These are phyloP conservation scores for Oreonectes daqikongensis DNA, from an alignment of 2,797 vertebrate genomes.

Conservation along the genomic window DNA sequence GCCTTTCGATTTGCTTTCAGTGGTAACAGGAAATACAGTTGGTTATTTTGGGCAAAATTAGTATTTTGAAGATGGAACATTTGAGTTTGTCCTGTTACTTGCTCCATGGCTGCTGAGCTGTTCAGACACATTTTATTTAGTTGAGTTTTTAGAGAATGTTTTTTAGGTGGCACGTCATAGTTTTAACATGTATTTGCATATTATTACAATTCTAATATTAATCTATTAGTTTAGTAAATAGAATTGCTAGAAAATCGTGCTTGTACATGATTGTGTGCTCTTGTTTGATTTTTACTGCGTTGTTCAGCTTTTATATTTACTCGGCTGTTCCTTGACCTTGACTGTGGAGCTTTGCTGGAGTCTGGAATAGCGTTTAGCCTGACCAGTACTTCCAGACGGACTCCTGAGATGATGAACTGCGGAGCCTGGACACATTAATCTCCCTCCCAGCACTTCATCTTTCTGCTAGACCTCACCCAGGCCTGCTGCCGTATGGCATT, in stretches of 20 bases:
- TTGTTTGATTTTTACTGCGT: not conserved
- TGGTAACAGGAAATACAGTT: constrained; percentile 3
- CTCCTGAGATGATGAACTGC: constrained; percentile 76
- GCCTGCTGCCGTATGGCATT: constrained; percentile 52
- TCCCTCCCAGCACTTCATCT: constrained; percentile 64
- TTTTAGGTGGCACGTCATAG: not conserved
- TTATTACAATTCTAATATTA: not conserved
- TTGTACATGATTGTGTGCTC: constrained; percentile 13
- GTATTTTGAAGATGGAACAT: not conserved
- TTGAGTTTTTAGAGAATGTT: not conserved
- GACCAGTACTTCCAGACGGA: constrained; percentile 66
- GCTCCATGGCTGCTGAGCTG: not conserved
- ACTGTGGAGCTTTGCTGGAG: constrained; percentile 56
- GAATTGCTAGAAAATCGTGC: not conserved
- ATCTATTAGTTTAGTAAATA: not conserved
- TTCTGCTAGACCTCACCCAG: constrained; percentile 51
- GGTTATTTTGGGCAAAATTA: not conserved
- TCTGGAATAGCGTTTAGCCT: constrained; percentile 65
- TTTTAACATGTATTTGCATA: not conserved
- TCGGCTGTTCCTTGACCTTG: constrained; percentile 72
- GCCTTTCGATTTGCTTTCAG: not conserved
- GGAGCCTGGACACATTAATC: constrained; percentile 72
- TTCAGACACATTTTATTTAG: not conserved
- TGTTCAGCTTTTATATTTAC: constrained; percentile 30
- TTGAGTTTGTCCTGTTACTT: constrained; percentile 1